Base-by-base conservation (phyloP, 1,140 invertebrate species). In the Ceratosolen solmsi region DNA sequence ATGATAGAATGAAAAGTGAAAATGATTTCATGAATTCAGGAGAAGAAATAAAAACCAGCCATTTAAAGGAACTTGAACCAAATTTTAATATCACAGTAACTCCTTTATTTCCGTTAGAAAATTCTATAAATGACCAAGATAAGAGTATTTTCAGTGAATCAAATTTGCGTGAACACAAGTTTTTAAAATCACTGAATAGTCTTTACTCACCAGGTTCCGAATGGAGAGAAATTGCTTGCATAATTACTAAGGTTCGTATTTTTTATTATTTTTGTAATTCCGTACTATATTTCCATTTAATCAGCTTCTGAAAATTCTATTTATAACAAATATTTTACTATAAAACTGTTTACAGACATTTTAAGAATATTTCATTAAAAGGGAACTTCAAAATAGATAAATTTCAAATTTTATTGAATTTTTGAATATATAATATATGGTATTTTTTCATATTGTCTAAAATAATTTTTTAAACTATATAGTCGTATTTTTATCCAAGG, bases 181-280 rank as follows among this genome's bases (percentile, higher is more conserved):
- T 89, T 27, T 83, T 91, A 1, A 92, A 90, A 83, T 87, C 92
- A 5, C 78, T 93, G 27, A 86, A 87, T 33, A 85, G 91, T 75
- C 89, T 92, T 41, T 90, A 92, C 86, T 87, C 89, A 49, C 75
- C 74, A 30, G 89, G 88, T 33, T 90, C 90, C 3, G 93, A 94
- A 85, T 91, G 92, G 86, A 87, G 88, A 71, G 92, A 93, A 76
- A 93, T 93, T 80, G 93, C 93, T 3, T 92, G 93, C n/a, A 86
- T 92, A 17, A 93, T 94, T 68, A 90, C 91, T 15, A 92, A 86
- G 76, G 92, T 92, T 85, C 84, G 72, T 22, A 20, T 75, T 38
- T 60, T 60, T 3, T 4, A 56, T 33, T 27, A 27, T 71, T 71
- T 49, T 30, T 17, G 15, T 33, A 51, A 73, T 27, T 54, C 17